Conservation (phyloP, 2,113 vertebrate species). For the Blennius ocellaris region DNA sequence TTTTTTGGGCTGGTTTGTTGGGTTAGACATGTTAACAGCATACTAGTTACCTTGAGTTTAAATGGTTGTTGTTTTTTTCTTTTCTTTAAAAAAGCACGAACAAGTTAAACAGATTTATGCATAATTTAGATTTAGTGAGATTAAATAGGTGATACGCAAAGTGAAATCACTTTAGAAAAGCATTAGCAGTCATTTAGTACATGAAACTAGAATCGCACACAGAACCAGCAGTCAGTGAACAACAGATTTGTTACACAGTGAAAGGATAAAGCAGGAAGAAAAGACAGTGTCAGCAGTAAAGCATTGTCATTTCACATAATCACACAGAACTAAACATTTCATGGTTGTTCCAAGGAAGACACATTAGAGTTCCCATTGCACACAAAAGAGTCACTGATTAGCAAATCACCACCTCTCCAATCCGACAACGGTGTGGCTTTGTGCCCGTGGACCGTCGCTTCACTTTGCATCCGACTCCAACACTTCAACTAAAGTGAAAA, state of each 20-base stretch:
- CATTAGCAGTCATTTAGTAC: constrained; percentile 50
- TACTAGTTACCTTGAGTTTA: constrained; percentile 81
- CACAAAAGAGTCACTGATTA: constrained; percentile 37
- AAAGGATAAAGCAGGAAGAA: constrained; percentile 42
- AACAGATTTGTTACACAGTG: constrained; percentile 36
- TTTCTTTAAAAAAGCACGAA: constrained; percentile 53
- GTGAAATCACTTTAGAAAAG: constrained; percentile 48
- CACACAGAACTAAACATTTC: constrained; percentile 54
- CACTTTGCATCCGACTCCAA: constrained; percentile 9
- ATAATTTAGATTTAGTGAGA: constrained; percentile 75
- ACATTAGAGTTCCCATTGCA: constrained; percentile 40
- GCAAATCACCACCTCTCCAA: constrained; percentile 28
- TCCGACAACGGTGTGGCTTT: constrained; percentile 21
- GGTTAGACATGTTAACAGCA: constrained; percentile 79
- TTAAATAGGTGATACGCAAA: constrained; percentile 48
- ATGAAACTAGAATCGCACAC: constrained; percentile 37
- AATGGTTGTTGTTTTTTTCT: constrained; percentile 31
- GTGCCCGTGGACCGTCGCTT: constrained; percentile 23
- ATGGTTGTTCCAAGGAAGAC: constrained; percentile 79
- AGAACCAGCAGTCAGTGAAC: constrained; percentile 49
- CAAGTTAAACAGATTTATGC: constrained; percentile 84
- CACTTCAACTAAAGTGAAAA: constrained; percentile 20
- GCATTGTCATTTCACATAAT: constrained; percentile 58
- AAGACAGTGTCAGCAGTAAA: constrained; percentile 43
- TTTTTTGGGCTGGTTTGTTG: constrained; percentile 73